Base-by-base conservation (phyloP, 1,140 invertebrate species). In the Pachyrhynchus sulphureomaculatus region DNA sequence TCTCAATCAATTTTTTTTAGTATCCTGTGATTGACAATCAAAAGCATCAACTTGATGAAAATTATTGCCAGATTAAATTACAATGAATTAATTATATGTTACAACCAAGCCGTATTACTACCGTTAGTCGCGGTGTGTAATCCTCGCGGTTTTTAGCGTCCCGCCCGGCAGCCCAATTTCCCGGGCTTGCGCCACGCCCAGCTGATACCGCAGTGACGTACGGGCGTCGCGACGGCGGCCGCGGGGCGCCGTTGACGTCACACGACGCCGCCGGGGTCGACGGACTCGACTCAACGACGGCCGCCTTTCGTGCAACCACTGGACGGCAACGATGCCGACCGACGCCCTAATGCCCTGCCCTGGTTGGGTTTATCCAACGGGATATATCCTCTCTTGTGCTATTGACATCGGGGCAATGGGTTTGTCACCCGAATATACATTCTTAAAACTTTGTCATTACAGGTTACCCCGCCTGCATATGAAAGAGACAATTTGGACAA, bases 191-290 rank as follows among this genome's bases (percentile, higher is more conserved):
- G 53, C 55, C 55, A 57, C 55, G 47, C 61, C 60, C 61, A 63
- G 61, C 61, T 63, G 61, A 63, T 63, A 54, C 53, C 54, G 61
- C 61, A 63, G 61, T 63, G 61, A 63, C 61, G 61, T 63, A 42
- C 42, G 20, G 41, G 52, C 53, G 53, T 57, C 53, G 61, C 21
- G 53, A 57, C 59, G 48, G 20, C 45, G 47, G 21, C 53, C 39
- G 53, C 47, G 53, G 41, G 49, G 49, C 42, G 47, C 54, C 44
- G 15, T 37, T 51, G 23, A 57, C 53, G 53, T 57, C 53, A 57
- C 39, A 45, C 51, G 59, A 62, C 54, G 54, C 26, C 57, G 51
- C 49, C 59, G 59, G 42, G 59, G 59, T 62, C 41, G 51, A 62
- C 33, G 51, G 33, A 52, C 59, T 32, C 41, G 41, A 33, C 18